Evolutionary conservation across 2,888 invertebrate species (phyloP), one percentile per base, ranked within the genome.

Genomic region (Oegoconia quadripuncta): DNA sequence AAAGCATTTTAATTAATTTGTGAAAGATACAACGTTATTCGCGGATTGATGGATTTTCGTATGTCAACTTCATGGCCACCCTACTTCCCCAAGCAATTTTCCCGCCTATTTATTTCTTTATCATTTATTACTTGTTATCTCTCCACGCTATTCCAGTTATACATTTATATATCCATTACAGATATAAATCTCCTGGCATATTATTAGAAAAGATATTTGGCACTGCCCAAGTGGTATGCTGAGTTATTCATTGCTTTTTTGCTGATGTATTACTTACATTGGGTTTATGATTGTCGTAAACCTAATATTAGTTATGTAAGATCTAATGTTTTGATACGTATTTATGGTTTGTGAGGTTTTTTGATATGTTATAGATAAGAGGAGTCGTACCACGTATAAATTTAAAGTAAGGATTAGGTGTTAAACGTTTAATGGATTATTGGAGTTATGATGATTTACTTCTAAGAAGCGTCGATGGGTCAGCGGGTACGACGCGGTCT

Each of bases 101-200:
- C 52, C 18, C 57, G 42, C 49, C 52, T 53, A 52, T 63, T 58
- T 52, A 65, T 61, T 54, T 61, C 50, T 65, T 70, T 74, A 74
- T 74, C 75, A 74, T 74, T 71, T 72, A 74, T 71, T 63, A 63
- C 52, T 40, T 37, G 46, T 62, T 67, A 67, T 67, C 68, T 51
- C 34, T 38, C 20, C 16, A 28, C 29, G 16, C 26, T n/a, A n/a
- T n/a, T n/a, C n/a, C n/a, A n/a, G n/a, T n/a, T n/a, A n/a, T n/a
- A n/a, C n/a, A n/a, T n/a, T n/a, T n/a, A n/a, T n/a, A n/a, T n/a
- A n/a, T 37, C 37, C 58, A 66, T 70, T 65, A 62, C 48, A 64
- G 64, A 68, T 65, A 66, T 58, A 57, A 58, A 70, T 72, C 67
- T 65, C 56, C 55, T 55, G 48, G 58, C 59, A 54, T 70, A 73